Conservation (phyloP, 2,113 vertebrate genomes). For the Telmatochromis brichardi region DNA sequence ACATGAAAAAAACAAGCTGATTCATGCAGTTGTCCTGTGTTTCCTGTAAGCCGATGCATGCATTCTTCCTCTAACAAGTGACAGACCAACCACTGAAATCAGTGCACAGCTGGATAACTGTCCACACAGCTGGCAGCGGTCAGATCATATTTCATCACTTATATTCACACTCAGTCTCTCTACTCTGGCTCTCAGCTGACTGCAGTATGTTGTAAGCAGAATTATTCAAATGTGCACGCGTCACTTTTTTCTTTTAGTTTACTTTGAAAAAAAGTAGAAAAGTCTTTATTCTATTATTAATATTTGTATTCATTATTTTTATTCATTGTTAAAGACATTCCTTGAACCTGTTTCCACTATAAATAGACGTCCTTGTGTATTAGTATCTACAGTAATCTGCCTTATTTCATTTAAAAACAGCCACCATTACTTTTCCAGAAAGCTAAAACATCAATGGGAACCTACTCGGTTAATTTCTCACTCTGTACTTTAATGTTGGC, state of each 20-base stretch:
- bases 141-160: background rate
- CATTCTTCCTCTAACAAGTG: background rate
- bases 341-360: background rate
- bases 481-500: background rate
- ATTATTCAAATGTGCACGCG: background rate
- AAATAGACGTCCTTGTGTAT: background rate
- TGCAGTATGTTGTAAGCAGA: background rate
- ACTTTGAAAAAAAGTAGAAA: background rate
- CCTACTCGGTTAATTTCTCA: background rate
- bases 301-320: background rate
- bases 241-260: background rate
- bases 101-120: conserved; percentile 4
- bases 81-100: background rate
- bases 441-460: background rate
- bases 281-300: background rate
- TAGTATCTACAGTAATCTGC: background rate
- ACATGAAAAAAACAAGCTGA: background rate
- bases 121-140: background rate
- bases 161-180: background rate
- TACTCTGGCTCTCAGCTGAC: background rate
- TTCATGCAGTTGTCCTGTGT: background rate
- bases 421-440: background rate
- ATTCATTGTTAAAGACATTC: background rate
- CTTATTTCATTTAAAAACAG: background rate
- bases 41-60: background rate